Conservation (phyloP, 2,113 vertebrate species). For the Triplophysa siluroides region DNA sequence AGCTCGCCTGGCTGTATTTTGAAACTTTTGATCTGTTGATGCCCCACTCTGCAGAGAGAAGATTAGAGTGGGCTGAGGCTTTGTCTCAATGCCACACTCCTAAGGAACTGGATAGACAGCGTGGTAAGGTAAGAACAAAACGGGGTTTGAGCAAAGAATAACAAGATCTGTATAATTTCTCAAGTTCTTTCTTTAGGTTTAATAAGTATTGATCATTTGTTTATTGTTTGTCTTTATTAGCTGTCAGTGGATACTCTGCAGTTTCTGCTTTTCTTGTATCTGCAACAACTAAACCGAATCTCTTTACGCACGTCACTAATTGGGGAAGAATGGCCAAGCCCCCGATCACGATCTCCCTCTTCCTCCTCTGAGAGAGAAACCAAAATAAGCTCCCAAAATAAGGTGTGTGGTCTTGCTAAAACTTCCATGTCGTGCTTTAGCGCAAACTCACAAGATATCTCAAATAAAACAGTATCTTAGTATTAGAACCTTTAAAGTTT, state of each 20-base stretch:
- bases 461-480: no score
- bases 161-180: neutral
- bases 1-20: slow-evolving; percentile 93
- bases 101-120: slow-evolving; percentile 82
- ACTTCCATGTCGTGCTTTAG: neutral
- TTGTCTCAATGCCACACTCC: slow-evolving; percentile 80
- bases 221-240: slow-evolving; percentile 62
- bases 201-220: neutral
- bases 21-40: slow-evolving; percentile 86
- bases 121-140: slow-evolving; percentile 77
- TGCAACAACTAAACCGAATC: slow-evolving; percentile 90
- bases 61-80: slow-evolving; percentile 86
- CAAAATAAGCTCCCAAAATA: slow-evolving; percentile 81
- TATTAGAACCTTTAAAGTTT: no score
- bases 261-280: slow-evolving; percentile 93
- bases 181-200: neutral
- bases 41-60: slow-evolving; percentile 66
- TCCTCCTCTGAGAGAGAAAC: slow-evolving; percentile 70
- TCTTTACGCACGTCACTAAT: slow-evolving; percentile 88
- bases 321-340: slow-evolving; percentile 93
- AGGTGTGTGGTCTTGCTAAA: slow-evolving; percentile 73
- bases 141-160: neutral
- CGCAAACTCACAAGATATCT: neutral
- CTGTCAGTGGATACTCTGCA: slow-evolving; percentile 89
- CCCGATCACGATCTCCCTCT: slow-evolving; percentile 72